phyloP scores from a whole-genome alignment of 2,797 vertebrate genomes.

The Eutrigla gurnardus region DNA sequence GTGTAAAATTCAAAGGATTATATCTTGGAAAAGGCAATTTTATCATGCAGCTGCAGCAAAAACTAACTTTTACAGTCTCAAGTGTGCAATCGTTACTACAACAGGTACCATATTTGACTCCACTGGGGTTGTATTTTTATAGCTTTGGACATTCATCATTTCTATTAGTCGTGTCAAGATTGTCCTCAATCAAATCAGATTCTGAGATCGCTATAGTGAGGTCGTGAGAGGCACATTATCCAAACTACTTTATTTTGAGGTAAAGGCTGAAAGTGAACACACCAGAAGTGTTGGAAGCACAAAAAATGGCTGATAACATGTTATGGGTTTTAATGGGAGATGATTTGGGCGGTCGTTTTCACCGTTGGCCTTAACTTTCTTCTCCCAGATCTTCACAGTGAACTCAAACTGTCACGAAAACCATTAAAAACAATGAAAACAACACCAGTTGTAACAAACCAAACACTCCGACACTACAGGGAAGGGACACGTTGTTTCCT shows the following conservation, averaged over 20 bases:
- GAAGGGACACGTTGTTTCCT: no score
- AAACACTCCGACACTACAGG: no score
- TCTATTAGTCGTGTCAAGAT: not conserved
- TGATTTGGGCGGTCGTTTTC: no score
- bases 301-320: not conserved
- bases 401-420: no score
- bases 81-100: not conserved
- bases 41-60: not conserved
- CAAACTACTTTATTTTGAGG: not conserved
- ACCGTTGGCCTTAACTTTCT: no score
- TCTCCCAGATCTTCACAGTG: no score
- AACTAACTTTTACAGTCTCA: not conserved
- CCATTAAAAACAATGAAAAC: no score
- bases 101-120: not conserved
- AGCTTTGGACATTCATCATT: no score
- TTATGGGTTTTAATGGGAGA: no score
- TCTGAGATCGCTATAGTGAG: not conserved
- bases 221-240: not conserved
- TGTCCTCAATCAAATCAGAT: not conserved
- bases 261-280: not conserved
- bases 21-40: not conserved
- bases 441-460: no score
- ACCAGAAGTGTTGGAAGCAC: not conserved
- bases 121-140: not conserved
- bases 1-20: not conserved